These are phyloP conservation scores for Synanthedon formicaeformis DNA, from an alignment of 2,888 invertebrate genomes.

Conservation along the genomic window DNA sequence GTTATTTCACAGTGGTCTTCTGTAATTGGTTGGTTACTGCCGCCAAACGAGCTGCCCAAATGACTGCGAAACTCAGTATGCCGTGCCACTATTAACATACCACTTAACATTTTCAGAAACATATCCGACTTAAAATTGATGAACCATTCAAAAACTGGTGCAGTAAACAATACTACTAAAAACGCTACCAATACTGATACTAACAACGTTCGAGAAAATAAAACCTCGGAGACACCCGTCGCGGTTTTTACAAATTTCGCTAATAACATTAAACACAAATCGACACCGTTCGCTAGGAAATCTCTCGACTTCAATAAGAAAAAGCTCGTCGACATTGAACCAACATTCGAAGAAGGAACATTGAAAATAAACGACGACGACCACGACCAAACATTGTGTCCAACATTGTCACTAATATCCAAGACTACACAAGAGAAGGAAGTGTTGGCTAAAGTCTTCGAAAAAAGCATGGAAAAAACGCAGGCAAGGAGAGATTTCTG, in stretches of 20 bases:
- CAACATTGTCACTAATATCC: conserved; percentile 24
- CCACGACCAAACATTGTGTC: conserved; percentile 38
- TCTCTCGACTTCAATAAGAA: conserved; percentile 39
- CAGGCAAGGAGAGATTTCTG: conserved; percentile 19
- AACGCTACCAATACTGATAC: conserved; percentile 25
- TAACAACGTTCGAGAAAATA: conserved; percentile 17
- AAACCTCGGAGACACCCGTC: conserved; percentile 36
- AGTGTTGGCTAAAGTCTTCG: conserved; percentile 49
- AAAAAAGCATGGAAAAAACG: conserved; percentile 16
- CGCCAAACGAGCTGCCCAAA: too few species aligned
- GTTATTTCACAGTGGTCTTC: too few species aligned
- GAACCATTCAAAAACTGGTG: conserved; percentile 13
- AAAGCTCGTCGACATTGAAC: neutral
- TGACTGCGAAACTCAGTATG: too few species aligned
- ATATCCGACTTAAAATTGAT: too few species aligned
- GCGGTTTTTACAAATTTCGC: conserved; percentile 44
- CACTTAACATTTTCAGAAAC: too few species aligned
- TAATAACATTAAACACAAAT: conserved; percentile 45
- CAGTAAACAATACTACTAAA: conserved; percentile 19
- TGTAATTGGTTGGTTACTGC: too few species aligned
- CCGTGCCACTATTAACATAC: too few species aligned
- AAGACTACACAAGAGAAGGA: conserved; percentile 54
- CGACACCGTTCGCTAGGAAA: conserved; percentile 53
- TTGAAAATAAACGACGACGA: conserved; percentile 14
- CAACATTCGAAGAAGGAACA: neutral